A percentile compares a stretch with the other conserved stretches of the same genome.
Conservation (phyloP, 2,113 vertebrate genomes). For the Cololabis saira region DNA sequence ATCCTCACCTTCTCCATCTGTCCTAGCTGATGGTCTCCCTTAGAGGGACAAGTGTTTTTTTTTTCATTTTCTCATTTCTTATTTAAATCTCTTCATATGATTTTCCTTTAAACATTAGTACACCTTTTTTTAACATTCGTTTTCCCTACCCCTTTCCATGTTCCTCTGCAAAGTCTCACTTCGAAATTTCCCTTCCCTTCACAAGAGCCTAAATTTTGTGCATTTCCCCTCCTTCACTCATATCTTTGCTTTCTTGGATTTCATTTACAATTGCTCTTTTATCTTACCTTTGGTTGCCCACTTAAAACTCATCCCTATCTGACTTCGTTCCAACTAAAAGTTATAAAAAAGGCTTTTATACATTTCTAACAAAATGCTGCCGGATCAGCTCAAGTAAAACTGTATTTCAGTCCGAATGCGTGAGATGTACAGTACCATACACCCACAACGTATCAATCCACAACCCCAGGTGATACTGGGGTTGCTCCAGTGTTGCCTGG, state of each 20-base stretch:
- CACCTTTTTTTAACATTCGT: neutral
- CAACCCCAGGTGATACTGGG: neutral
- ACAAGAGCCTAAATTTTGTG: neutral
- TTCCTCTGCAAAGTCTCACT: neutral
- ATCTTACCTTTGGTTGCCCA: neutral
- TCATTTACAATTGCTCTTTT: neutral
- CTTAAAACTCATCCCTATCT: too few species aligned
- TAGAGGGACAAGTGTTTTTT: slow-evolving; percentile 19
- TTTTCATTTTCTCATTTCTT: neutral
- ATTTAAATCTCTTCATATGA: neutral
- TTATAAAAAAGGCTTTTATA: too few species aligned
- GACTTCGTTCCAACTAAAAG: too few species aligned
- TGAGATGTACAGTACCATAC: too few species aligned
- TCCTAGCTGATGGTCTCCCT: slow-evolving; percentile 13
- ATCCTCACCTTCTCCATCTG: slow-evolving; percentile 36
- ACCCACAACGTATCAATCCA: neutral
- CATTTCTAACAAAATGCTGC: too few species aligned
- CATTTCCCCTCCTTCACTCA: neutral
- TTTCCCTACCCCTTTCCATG: neutral
- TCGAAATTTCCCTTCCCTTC: neutral
- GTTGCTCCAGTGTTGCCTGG: neutral
- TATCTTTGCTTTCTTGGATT: neutral
- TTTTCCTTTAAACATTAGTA: neutral
- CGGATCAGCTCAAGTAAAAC: too few species aligned
- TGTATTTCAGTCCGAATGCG: too few species aligned